Evolutionary conservation across 30 jellyfish, hydroid and myxozoan species (phyloP).

Genomic region (Clytia hemisphaerica): DNA sequence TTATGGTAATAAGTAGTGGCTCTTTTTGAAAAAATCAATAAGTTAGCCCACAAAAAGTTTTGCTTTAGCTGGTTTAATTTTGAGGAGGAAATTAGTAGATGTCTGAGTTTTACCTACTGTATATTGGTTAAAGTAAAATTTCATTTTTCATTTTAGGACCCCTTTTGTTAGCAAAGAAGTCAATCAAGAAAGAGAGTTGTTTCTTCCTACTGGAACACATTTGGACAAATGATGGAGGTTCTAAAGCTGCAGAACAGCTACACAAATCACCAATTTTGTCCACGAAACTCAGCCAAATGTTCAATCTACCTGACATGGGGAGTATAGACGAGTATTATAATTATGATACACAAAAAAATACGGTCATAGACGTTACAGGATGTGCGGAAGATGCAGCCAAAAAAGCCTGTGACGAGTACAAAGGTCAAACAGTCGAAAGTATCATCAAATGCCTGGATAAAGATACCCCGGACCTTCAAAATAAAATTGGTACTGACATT

Average conservation of each 20-base stretch:
- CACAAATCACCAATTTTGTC: slow-evolving; percentile 44
- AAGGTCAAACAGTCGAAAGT: slow-evolving; percentile 36
- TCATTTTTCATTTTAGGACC: slow-evolving; percentile 5
- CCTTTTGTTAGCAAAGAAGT: slow-evolving; percentile 40
- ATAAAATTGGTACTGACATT: neutral
- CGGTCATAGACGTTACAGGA: neutral
- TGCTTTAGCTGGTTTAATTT: neutral
- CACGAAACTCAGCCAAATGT: slow-evolving; percentile 49
- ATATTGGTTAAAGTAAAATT: neutral
- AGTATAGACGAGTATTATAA: neutral
- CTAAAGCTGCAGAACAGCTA: slow-evolving; percentile 51
- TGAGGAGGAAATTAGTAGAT: too few relatives aligned
- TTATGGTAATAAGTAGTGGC: neutral
- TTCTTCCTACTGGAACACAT: slow-evolving; percentile 75
- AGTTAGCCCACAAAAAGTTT: too few relatives aligned
- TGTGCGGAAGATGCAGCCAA: slow-evolving; percentile 14
- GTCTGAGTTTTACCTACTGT: neutral
- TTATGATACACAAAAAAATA: neutral
- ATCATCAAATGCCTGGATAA: slow-evolving; percentile 18
- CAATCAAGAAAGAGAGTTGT: slow-evolving; percentile 32
- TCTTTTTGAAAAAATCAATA: neutral
- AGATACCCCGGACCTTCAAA: neutral
- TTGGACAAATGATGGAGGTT: slow-evolving; percentile 77
- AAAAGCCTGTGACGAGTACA: slow-evolving; percentile 13
- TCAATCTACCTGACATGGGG: slow-evolving; percentile 26